Percentiles rank a stretch among this genome's conserved stretches.
These are phyloP conservation scores for Heliconius ethilla DNA, from an alignment of 2,888 invertebrate species.

Conservation along the genomic window DNA sequence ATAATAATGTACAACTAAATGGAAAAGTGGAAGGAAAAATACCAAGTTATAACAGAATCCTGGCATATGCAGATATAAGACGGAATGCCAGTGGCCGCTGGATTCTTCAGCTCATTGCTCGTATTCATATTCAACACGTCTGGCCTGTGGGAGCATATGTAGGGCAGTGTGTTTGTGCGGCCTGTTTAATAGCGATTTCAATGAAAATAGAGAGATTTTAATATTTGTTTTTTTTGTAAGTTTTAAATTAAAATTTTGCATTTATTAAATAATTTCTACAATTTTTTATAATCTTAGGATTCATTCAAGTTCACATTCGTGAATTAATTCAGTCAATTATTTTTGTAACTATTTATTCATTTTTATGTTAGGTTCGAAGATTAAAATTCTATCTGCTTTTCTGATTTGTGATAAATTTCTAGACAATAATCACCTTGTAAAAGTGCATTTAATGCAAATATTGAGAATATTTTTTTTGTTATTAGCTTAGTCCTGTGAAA, in stretches of 20 bases:
- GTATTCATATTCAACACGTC: slow-evolving; percentile 47
- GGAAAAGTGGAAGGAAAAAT: not conserved
- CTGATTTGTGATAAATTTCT: too few relatives aligned
- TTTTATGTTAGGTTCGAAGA: too few relatives aligned
- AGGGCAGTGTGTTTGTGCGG: slow-evolving; percentile 32
- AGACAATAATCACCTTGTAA: too few relatives aligned
- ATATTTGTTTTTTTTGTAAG: not conserved
- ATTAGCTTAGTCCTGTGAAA: too few relatives aligned
- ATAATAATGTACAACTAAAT: not conserved
- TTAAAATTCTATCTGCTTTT: too few relatives aligned
- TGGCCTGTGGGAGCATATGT: slow-evolving; percentile 40
- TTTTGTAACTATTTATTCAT: too few relatives aligned
- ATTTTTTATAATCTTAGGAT: too few relatives aligned
- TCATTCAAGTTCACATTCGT: too few relatives aligned
- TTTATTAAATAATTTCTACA: too few relatives aligned
- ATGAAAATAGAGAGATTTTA: not conserved
- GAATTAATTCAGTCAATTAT: too few relatives aligned
- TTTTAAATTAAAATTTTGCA: not conserved
- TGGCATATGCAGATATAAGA: slow-evolving; percentile 29
- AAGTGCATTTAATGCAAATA: too few relatives aligned
- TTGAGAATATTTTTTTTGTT: too few relatives aligned
- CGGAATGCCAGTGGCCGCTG: slow-evolving; percentile 30
- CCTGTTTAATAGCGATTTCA: slow-evolving; percentile 28
- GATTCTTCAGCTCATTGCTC: slow-evolving; percentile 47
- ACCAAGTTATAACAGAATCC: not conserved